Evolutionary conservation across 2,113 vertebrate genomes (phyloP).

Genomic region (Enhydra lutris): DNA sequence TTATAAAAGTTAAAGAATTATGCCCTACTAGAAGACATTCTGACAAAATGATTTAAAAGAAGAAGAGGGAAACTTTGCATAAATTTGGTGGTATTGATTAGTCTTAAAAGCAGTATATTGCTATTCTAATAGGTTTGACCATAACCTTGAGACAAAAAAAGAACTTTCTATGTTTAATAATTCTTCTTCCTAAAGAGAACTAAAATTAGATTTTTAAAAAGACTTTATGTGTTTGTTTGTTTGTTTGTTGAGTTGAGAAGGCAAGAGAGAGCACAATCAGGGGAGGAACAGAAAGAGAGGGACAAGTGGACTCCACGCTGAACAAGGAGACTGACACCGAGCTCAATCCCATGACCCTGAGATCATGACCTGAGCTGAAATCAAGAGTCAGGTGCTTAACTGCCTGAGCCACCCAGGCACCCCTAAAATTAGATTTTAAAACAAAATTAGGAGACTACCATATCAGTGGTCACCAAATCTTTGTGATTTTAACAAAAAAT

Average conservation of each 20-base stretch:
- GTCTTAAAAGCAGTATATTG: conserved; percentile 29
- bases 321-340: background rate
- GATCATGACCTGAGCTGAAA: background rate
- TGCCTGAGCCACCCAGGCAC: background rate
- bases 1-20: conserved; percentile 58
- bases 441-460: background rate
- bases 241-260: background rate
- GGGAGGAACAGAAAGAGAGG: background rate
- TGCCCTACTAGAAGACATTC: background rate
- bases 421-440: conserved; percentile 21
- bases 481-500: background rate
- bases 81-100: background rate
- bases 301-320: background rate
- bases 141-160: background rate
- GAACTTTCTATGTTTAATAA: background rate
- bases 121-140: background rate
- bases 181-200: background rate
- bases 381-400: background rate
- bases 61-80: background rate
- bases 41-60: conserved; percentile 38
- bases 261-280: background rate
- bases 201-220: background rate
- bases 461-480: background rate
- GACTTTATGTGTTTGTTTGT: background rate
- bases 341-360: background rate